Percentiles rank a stretch among this genome's conserved stretches.
Evolutionary conservation across 2,888 invertebrate genomes (phyloP).

Genomic region (Ochlodes sylvanus): DNA sequence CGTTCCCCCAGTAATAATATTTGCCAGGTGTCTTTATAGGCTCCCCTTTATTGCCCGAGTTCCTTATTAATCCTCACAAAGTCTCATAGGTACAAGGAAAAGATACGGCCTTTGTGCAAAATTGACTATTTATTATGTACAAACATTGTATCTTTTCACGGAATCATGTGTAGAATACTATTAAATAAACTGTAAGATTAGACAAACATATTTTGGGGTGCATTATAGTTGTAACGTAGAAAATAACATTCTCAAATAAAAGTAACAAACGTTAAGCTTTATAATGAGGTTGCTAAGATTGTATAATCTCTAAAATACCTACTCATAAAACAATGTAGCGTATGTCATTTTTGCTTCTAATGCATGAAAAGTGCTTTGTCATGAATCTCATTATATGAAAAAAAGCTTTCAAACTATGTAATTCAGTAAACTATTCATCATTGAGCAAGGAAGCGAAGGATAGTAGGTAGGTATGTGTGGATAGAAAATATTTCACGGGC

Average conservation of each 20-base stretch:
- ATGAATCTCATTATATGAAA: not conserved
- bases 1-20: conserved; percentile 76
- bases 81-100: conserved; percentile 18
- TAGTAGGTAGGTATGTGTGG: not conserved
- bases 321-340: too few species aligned
- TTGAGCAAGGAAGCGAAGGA: not conserved
- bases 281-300: too few species aligned
- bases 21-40: conserved; percentile 76
- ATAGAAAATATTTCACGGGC: too few species aligned
- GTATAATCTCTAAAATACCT: too few species aligned
- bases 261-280: too few species aligned
- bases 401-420: not conserved
- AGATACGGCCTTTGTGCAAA: conserved; percentile 20
- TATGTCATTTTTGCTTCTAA: too few species aligned
- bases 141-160: conserved; percentile 7
- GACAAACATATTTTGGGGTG: too few species aligned
- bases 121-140: conserved; percentile 20
- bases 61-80: conserved; percentile 63
- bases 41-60: conserved; percentile 69
- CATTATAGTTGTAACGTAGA: too few species aligned
- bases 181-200: too few species aligned
- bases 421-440: not conserved
- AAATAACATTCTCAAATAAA: not conserved
- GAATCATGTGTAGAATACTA: not conserved
- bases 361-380: not conserved